phyloP scores from a whole-genome alignment of 2,113 vertebrate genomes.

The Sciurus niger region DNA sequence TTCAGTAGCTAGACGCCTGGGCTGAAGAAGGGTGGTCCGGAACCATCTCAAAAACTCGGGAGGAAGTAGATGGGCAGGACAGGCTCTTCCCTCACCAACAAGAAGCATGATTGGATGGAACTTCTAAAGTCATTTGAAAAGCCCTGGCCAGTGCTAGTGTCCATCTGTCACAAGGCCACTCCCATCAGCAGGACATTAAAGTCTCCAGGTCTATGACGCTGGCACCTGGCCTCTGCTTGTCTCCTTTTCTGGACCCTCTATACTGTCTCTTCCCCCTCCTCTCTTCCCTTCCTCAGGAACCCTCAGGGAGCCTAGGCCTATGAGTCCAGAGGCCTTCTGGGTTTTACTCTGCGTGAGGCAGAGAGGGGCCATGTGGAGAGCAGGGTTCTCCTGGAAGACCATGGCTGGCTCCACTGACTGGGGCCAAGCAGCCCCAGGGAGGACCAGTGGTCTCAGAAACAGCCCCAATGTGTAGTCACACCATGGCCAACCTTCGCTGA shows the following conservation, averaged over 20 bases:
- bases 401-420: background rate
- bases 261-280: background rate
- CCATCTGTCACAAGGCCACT: constrained; percentile 39
- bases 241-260: background rate
- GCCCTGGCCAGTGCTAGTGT: background rate
- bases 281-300: background rate
- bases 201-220: constrained; percentile 62
- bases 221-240: constrained; percentile 32
- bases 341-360: background rate
- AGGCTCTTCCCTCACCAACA: background rate
- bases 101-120: background rate
- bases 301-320: background rate
- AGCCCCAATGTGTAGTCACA: background rate
- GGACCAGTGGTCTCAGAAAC: background rate
- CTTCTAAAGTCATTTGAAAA: constrained; percentile 10
- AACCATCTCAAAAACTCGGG: background rate
- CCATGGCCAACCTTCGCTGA: background rate
- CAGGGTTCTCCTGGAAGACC: background rate
- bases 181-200: constrained; percentile 82
- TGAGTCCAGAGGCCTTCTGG: background rate
- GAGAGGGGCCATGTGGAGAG: fast-evolving
- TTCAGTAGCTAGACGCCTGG: background rate
- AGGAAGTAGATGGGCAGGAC: background rate
- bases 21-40: background rate
- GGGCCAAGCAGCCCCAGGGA: background rate